Conservation (phyloP, 2,797 vertebrate genomes). For the Amazona finschi region DNA sequence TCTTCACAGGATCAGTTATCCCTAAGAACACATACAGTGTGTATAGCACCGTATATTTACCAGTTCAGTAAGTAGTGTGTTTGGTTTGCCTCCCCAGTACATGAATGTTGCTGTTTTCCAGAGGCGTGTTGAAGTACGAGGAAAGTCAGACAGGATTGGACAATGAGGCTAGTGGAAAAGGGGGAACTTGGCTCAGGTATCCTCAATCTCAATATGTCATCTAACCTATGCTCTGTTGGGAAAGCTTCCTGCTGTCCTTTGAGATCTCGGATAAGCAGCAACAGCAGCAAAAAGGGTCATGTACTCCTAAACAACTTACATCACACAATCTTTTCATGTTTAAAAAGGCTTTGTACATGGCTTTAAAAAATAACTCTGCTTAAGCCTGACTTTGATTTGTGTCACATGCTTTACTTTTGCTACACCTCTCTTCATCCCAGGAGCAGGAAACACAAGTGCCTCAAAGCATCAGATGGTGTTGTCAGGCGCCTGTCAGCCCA, state of each 20-base stretch:
- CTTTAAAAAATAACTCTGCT: neutral
- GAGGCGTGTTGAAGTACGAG: neutral
- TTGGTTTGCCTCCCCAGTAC: neutral
- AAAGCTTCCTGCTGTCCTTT: neutral
- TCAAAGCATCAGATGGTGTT: neutral
- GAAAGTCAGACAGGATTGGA: neutral
- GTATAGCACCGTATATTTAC: neutral
- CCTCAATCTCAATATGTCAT: neutral
- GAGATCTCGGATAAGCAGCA: neutral
- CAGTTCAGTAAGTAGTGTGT: neutral
- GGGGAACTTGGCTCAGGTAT: neutral
- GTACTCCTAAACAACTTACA: neutral
- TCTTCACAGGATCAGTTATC: neutral
- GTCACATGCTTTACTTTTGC: neutral
- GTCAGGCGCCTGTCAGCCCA: neutral
- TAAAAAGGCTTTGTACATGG: neutral
- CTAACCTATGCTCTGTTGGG: neutral
- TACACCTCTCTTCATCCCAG: neutral
- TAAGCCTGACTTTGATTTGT: neutral
- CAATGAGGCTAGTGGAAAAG: neutral
- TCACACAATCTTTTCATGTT: neutral
- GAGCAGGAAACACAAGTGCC: neutral
- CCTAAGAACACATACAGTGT: neutral
- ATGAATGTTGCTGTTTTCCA: neutral
- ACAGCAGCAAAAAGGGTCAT: neutral